Evolutionary conservation across 2,888 invertebrate genomes (phyloP).

Genomic region (Tyria jacobaeae): DNA sequence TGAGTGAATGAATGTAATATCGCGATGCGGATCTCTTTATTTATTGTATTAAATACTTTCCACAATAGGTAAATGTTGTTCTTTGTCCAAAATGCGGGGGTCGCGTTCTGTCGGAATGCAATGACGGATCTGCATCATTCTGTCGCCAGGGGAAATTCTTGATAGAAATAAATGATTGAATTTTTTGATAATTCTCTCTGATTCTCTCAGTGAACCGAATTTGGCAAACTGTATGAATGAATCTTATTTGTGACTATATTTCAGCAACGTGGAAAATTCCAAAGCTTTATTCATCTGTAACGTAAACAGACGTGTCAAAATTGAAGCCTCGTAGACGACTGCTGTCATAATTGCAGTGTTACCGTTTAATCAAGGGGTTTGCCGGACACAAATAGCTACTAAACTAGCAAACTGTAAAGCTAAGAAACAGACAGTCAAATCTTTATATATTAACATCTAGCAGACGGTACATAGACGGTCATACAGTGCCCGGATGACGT

Average conservation of each 20-base stretch:
- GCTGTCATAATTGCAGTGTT: too few relatives aligned
- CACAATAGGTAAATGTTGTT: constrained; percentile 67
- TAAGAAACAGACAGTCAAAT: too few relatives aligned
- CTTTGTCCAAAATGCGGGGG: constrained; percentile 75
- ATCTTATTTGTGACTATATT: constrained; percentile 1
- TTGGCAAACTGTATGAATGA: constrained; percentile 4
- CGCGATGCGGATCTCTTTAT: constrained; percentile 78
- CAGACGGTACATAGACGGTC: too few relatives aligned
- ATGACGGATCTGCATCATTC: constrained; percentile 46
- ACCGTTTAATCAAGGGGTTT: too few relatives aligned
- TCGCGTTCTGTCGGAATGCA: constrained; percentile 56
- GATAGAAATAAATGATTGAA: constrained; percentile 38
- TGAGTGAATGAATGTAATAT: constrained; percentile 75
- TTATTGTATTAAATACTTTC: constrained; percentile 75
- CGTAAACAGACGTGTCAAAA: too few relatives aligned
- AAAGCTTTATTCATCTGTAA: neutral
- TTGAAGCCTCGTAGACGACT: neutral
- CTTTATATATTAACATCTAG: too few relatives aligned
- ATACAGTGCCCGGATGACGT: too few relatives aligned
- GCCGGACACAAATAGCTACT: too few relatives aligned
- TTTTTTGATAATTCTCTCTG: constrained; percentile 41
- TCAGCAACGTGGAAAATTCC: neutral
- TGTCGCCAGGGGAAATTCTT: constrained; percentile 37
- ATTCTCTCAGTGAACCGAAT: constrained; percentile 23
- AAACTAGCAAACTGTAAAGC: too few relatives aligned